Evolutionary conservation across 2,888 invertebrate species (phyloP), one percentile per base, ranked within the genome.

Genomic region (Drosophila niveifrons): DNA sequence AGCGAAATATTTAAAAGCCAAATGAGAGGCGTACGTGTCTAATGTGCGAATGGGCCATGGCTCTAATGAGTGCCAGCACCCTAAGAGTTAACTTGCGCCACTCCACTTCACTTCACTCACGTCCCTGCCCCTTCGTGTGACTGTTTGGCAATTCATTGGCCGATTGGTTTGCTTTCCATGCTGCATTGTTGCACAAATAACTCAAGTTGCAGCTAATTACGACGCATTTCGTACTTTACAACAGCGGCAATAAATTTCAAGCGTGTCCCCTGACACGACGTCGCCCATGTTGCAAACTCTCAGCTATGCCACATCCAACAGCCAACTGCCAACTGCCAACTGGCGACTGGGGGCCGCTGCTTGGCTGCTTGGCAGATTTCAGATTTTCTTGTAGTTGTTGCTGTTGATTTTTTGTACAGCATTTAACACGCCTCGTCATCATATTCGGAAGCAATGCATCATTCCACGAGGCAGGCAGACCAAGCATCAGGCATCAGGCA

Each of bases 201-300:
- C 85, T 86, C 85, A 88, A 86, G 85, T 86, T 86, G 85, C 85
- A 88, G 88, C 85, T 86, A 86, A 88, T 86, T 86, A 88, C 86
- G 73, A 86, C 75, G 86, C 88, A 86, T 82, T 86, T 88, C 83
- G 88, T 86, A 85, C 75, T 85, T 80, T 80, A 79, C 86, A 88
- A 86, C 86, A 75, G 82, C 59, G 88, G 85, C 86, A 78, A 86
- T 86, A 86, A 86, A 86, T 88, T 76, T 82, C 78, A 68, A 88
- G 79, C 71, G 72, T 85, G 88, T 77, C 83, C 86, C 86, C 81
- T 83, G 88, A 81, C 86, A 84, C 85, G 80, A 80, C 87, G 36
- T 76, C 68, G 75, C 75, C 76, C 72, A 75, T 64, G 76, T 46
- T 34, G 59, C 77, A 55, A 55, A 52, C 58, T 66, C 52, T 43